Evolutionary conservation across 2,888 invertebrate genomes (phyloP).

Genomic region (Sinohyriopsis cumingii): DNA sequence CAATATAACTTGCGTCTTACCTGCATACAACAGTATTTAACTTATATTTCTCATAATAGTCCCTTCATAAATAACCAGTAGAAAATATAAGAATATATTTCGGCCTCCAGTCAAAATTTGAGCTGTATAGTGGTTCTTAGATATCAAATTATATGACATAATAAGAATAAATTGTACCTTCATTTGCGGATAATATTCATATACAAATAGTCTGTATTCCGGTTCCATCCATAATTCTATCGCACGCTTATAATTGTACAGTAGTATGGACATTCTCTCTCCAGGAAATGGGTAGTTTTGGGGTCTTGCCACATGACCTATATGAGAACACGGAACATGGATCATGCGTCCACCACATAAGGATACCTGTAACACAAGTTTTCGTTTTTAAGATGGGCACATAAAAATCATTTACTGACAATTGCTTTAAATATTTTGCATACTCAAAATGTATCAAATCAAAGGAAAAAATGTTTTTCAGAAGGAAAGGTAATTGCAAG

Average conservation of each 20-base stretch:
- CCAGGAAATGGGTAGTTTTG: constrained; percentile 57
- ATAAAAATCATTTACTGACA: too few species aligned
- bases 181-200: constrained; percentile 48
- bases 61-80: too few species aligned
- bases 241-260: constrained; percentile 53
- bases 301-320: constrained; percentile 55
- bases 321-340: constrained; percentile 56
- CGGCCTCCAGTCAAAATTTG: too few species aligned
- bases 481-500: not conserved
- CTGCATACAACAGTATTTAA: too few species aligned
- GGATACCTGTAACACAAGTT: constrained; percentile 41
- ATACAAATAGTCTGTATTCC: constrained; percentile 41
- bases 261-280: constrained; percentile 36
- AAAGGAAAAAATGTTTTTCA: not conserved
- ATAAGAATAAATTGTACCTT: constrained; percentile 24
- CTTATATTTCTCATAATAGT: too few species aligned
- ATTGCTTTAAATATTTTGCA: too few species aligned
- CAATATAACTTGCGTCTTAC: too few species aligned
- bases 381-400: too few species aligned
- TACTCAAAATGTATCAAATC: not conserved
- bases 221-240: constrained; percentile 46
- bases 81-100: too few species aligned
- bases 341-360: constrained; percentile 57
- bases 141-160: too few species aligned
- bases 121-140: too few species aligned